Conservation (phyloP, 2,797 vertebrate species). For the Eidolon dupreanum region DNA sequence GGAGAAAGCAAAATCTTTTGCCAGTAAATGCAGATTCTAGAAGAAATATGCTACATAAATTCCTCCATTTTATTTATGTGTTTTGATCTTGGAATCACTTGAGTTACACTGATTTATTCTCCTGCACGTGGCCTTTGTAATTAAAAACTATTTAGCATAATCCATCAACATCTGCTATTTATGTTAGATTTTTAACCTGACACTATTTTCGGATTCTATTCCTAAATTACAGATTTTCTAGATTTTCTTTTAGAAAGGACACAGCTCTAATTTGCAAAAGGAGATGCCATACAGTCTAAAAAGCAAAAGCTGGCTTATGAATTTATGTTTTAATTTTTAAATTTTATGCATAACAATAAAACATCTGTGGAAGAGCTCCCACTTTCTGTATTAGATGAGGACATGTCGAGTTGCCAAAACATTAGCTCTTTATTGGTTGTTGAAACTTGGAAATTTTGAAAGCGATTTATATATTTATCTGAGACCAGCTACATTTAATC, state of each 20-base stretch:
- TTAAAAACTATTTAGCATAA: slow-evolving; percentile 32
- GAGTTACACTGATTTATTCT: slow-evolving; percentile 32
- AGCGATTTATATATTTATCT: slow-evolving; percentile 29
- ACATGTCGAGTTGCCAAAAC: background rate
- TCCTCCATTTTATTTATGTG: background rate
- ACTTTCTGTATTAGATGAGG: background rate
- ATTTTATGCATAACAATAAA: slow-evolving; percentile 1
- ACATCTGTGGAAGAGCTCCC: background rate
- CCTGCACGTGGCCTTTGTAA: background rate
- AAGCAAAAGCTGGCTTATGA: background rate
- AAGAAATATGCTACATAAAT: background rate
- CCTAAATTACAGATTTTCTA: slow-evolving; percentile 53
- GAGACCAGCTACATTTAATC: slow-evolving; percentile 34
- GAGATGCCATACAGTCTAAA: background rate
- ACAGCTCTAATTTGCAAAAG: background rate
- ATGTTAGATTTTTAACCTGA: slow-evolving; percentile 40
- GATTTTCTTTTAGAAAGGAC: slow-evolving; percentile 47
- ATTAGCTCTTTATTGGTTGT: background rate
- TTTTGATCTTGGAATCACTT: background rate
- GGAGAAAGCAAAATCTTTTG: background rate
- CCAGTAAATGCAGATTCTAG: slow-evolving; percentile 28
- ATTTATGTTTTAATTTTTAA: slow-evolving; percentile 44
- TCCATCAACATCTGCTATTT: slow-evolving; percentile 41
- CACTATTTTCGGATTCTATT: slow-evolving; percentile 41
- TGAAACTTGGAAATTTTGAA: slow-evolving; percentile 46